A percentile compares a stretch with the other conserved stretches of the same genome.
These are phyloP conservation scores for Megatriorchis doriae DNA, from an alignment of 2,113 vertebrate species.

Conservation along the genomic window DNA sequence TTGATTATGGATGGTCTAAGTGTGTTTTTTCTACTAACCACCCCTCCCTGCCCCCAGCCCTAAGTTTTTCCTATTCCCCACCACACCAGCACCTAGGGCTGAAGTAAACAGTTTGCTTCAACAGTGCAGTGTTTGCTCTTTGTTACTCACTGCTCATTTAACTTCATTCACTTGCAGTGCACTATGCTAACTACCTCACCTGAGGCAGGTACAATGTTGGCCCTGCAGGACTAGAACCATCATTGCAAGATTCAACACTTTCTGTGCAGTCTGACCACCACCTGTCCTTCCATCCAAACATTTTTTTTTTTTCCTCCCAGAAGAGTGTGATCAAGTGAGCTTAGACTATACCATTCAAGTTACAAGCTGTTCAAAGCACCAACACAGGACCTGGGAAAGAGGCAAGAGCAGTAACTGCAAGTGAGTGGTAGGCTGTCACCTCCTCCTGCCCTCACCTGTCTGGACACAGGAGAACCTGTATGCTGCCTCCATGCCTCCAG, in stretches of 20 bases:
- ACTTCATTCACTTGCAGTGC: background rate
- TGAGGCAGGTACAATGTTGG: background rate
- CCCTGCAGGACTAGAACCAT: background rate
- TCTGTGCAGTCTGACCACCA: no score
- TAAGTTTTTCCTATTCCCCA: background rate
- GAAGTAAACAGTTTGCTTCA: background rate
- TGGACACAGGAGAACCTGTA: background rate
- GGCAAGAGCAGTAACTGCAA: background rate
- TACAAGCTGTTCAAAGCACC: fast-evolving
- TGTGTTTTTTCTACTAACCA: no score
- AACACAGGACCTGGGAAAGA: background rate
- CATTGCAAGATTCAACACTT: no score
- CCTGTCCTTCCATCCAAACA: background rate
- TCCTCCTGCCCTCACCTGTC: background rate
- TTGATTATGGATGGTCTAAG: background rate
- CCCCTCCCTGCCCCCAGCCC: no score
- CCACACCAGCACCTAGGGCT: background rate
- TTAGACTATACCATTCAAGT: no score
- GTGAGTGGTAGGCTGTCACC: background rate
- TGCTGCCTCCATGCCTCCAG: background rate
- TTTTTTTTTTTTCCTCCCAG: no score
- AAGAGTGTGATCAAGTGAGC: background rate
- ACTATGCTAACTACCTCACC: background rate
- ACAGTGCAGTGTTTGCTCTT: background rate
- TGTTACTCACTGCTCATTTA: background rate